These are phyloP conservation scores for Moxostoma hubbsi DNA, from an alignment of 2,797 vertebrate genomes.

Conservation along the genomic window DNA sequence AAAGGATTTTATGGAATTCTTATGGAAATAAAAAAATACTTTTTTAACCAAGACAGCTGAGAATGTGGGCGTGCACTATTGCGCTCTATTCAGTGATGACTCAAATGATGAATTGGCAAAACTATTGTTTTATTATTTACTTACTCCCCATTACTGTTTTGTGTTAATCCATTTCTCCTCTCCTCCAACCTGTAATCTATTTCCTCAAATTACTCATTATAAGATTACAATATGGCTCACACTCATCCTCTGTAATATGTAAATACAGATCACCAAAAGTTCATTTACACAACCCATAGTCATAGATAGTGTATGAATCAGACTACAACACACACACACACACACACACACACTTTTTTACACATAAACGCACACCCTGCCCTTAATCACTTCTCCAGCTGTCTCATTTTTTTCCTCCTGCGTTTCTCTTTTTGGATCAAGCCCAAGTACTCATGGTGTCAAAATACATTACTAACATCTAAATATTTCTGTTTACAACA, in stretches of 20 bases:
- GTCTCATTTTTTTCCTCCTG: constrained; percentile 26
- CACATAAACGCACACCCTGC: background rate
- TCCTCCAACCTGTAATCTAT: constrained; percentile 31
- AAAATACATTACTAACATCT: constrained; percentile 84
- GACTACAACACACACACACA: background rate
- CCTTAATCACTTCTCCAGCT: constrained; percentile 24
- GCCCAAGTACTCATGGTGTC: constrained; percentile 80
- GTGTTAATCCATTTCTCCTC: background rate
- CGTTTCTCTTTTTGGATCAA: constrained; percentile 69
- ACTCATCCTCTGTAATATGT: constrained; percentile 63
- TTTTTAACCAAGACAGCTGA: too few relatives aligned
- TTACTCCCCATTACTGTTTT: too few relatives aligned
- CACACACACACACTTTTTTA: background rate
- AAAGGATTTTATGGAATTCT: too few relatives aligned
- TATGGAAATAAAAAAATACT: too few relatives aligned
- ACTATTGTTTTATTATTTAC: too few relatives aligned
- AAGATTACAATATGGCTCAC: constrained; percentile 61
- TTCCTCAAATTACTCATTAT: constrained; percentile 61
- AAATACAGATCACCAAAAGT: constrained; percentile 62
- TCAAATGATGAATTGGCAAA: too few relatives aligned
- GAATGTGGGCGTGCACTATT: too few relatives aligned
- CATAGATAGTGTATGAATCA: constrained; percentile 46
- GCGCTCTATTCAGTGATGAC: too few relatives aligned
- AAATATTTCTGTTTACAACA: constrained; percentile 94
- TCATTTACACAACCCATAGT: constrained; percentile 52